phyloP scores from a whole-genome alignment of 2,888 invertebrate genomes.

The Caradrina kadenii region DNA sequence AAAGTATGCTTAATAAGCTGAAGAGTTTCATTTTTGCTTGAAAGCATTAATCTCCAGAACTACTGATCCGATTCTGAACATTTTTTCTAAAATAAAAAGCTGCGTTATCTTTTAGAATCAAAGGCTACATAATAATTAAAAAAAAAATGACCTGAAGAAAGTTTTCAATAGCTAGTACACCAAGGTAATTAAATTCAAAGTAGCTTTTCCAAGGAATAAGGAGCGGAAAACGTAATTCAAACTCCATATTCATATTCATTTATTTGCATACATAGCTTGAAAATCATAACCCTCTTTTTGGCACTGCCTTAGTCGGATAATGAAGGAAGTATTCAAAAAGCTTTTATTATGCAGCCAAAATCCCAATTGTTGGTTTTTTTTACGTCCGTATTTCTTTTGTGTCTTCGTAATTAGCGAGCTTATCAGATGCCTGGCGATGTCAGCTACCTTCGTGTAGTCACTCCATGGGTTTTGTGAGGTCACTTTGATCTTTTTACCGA shows the following conservation, averaged over 20 bases:
- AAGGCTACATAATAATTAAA: too few relatives aligned
- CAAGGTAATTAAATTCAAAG: background rate
- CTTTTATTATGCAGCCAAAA: slow-evolving; percentile 18
- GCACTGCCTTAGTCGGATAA: background rate
- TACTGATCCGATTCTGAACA: too few relatives aligned
- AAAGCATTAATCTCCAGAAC: too few relatives aligned
- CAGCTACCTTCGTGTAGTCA: slow-evolving; percentile 48
- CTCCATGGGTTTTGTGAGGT: slow-evolving; percentile 33
- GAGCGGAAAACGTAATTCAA: slow-evolving; percentile 7
- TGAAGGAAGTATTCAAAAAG: slow-evolving; percentile 4
- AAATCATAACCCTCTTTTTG: background rate
- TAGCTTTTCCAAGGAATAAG: background rate
- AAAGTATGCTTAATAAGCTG: too few relatives aligned
- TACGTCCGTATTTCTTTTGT: slow-evolving; percentile 35
- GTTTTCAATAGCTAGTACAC: too few relatives aligned
- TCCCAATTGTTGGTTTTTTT: slow-evolving; percentile 36
- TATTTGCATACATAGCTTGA: too few relatives aligned
- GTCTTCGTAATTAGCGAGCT: slow-evolving; percentile 54
- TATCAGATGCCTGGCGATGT: slow-evolving; percentile 59
- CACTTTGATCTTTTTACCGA: slow-evolving; percentile 51
- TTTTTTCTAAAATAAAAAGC: too few relatives aligned
- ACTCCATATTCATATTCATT: background rate
- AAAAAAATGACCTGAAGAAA: too few relatives aligned
- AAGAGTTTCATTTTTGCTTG: too few relatives aligned
- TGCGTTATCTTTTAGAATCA: too few relatives aligned